Evolutionary conservation across 2,888 invertebrate species (phyloP).

Genomic region (Eristalis arbustorum): DNA sequence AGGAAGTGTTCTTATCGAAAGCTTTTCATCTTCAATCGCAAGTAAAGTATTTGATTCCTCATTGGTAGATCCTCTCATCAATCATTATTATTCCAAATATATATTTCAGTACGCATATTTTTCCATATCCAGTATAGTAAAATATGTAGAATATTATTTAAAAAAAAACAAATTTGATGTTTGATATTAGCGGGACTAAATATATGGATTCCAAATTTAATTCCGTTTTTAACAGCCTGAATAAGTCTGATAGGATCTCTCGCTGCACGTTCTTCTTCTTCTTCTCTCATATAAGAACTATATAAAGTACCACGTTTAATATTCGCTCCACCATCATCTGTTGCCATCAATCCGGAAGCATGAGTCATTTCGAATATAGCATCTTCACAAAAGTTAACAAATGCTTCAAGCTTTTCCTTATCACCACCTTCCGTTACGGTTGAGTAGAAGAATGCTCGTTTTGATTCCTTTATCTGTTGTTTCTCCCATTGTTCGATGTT

Average conservation of each 20-base stretch:
- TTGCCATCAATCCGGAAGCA: slow-evolving; percentile 97
- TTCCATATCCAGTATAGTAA: slow-evolving; percentile 91
- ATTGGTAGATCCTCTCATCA: slow-evolving; percentile 92
- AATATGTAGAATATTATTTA: slow-evolving; percentile 93
- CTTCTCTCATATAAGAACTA: slow-evolving; percentile 90
- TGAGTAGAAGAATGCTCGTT: slow-evolving; percentile 99
- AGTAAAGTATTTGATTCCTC: slow-evolving; percentile 86
- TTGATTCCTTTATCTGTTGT: slow-evolving; percentile 99
- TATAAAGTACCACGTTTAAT: slow-evolving; percentile 90
- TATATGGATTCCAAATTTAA: slow-evolving; percentile 88
- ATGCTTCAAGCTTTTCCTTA: slow-evolving; percentile 98
- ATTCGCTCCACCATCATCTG: slow-evolving; percentile 90
- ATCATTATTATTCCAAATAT: slow-evolving; percentile 88
- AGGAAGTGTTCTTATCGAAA: slow-evolving; percentile 89
- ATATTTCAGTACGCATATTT: slow-evolving; percentile 88
- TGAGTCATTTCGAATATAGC: slow-evolving; percentile 99
- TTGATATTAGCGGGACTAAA: slow-evolving; percentile 95
- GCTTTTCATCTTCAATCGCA: slow-evolving; percentile 83
- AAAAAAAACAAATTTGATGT: slow-evolving; percentile 91
- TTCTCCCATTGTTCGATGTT: slow-evolving; percentile 99
- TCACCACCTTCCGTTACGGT: slow-evolving; percentile 99
- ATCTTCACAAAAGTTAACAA: slow-evolving; percentile 99
- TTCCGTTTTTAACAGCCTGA: slow-evolving; percentile 90
- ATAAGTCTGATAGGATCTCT: slow-evolving; percentile 92
- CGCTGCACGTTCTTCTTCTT: slow-evolving; percentile 90